These are phyloP conservation scores for Glyphotaelius pellucidus DNA, from an alignment of 2,888 invertebrate genomes.

Conservation along the genomic window DNA sequence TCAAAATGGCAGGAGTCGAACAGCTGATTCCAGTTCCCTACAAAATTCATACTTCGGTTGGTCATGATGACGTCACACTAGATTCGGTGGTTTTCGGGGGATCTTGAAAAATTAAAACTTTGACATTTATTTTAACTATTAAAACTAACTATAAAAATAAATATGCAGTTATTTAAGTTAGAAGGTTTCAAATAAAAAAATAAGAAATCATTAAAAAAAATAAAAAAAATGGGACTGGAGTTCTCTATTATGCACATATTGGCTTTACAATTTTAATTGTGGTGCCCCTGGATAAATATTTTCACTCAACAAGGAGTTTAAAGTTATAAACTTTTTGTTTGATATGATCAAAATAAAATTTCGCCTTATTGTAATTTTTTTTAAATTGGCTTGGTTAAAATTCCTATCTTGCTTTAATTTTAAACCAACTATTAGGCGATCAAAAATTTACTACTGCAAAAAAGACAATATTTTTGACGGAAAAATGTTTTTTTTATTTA, in stretches of 20 bases:
- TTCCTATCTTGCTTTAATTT: not conserved
- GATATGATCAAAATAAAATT: not conserved
- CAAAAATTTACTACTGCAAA: not conserved
- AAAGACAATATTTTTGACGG: not conserved
- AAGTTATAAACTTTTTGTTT: not conserved
- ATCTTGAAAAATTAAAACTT: too few species aligned
- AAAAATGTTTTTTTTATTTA: not conserved
- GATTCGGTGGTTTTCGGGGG: too few species aligned
- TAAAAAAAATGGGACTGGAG: too few species aligned
- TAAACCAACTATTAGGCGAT: not conserved
- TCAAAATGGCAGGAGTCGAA: too few species aligned
- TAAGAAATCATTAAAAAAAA: too few species aligned
- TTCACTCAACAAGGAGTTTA: not conserved
- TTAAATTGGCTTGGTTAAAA: not conserved
- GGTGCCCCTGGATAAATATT: not conserved
- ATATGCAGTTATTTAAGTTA: too few species aligned
- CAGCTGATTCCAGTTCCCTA: too few species aligned
- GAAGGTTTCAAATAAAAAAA: too few species aligned
- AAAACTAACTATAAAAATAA: too few species aligned
- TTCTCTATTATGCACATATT: not conserved
- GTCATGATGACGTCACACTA: too few species aligned
- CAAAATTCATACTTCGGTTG: too few species aligned
- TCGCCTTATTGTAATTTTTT: not conserved
- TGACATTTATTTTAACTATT: too few species aligned
- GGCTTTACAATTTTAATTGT: not conserved